These are phyloP conservation scores for Rhopalosiphum maidis DNA, from an alignment of 1,140 invertebrate species.

Conservation along the genomic window DNA sequence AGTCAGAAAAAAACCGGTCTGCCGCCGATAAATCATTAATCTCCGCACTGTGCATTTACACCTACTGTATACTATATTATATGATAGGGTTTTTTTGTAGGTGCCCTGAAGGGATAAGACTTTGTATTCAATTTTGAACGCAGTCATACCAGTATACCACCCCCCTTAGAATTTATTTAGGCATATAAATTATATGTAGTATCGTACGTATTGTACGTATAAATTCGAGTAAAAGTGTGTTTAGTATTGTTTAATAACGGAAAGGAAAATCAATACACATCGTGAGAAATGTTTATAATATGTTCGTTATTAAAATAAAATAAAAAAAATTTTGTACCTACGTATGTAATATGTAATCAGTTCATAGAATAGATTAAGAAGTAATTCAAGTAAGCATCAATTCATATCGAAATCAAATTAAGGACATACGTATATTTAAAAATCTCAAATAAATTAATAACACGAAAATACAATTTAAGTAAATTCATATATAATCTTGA, in stretches of 20 bases:
- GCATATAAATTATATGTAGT: background rate
- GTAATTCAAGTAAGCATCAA: background rate
- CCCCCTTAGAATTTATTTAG: background rate
- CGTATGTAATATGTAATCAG: background rate
- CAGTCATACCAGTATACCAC: background rate
- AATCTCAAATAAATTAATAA: background rate
- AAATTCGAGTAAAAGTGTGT: too few relatives aligned
- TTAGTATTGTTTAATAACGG: conserved; percentile 2
- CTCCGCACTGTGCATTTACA: conserved; percentile 23
- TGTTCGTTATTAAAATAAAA: conserved; percentile 2
- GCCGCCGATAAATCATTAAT: conserved; percentile 36
- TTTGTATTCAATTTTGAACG: conserved; percentile 46
- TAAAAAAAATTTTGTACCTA: background rate
- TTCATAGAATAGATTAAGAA: background rate
- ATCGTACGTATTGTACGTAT: too few relatives aligned
- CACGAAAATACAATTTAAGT: background rate
- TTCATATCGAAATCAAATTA: background rate
- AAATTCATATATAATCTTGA: background rate
- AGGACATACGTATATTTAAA: background rate
- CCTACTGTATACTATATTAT: conserved; percentile 32
- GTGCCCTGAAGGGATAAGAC: background rate
- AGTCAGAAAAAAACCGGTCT: conserved; percentile 39
- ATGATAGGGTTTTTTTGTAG: conserved; percentile 15
- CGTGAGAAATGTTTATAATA: background rate
- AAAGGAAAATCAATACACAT: conserved; percentile 26